phyloP scores from a whole-genome alignment of 2,888 invertebrate species.

The Neoscelio sp. region DNA sequence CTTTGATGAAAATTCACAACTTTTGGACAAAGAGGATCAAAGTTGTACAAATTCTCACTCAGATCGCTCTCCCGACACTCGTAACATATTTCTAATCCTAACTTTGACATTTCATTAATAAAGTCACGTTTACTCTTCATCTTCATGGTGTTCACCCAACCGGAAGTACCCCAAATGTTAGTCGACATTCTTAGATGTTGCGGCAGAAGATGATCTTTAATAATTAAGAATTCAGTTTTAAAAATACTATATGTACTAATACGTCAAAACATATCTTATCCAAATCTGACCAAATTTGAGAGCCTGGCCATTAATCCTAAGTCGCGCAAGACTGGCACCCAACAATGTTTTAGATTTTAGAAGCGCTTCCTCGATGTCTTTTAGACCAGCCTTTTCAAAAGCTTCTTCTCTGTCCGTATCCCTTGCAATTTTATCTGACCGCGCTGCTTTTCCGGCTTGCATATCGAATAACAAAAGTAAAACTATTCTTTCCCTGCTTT shows the following conservation, averaged over 20 bases:
- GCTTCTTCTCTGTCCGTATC: constrained; percentile 70
- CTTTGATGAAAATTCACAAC: constrained; percentile 85
- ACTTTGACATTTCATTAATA: constrained; percentile 82
- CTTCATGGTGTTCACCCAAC: constrained; percentile 92
- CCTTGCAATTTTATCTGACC: constrained; percentile 69
- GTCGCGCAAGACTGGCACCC: constrained; percentile 90
- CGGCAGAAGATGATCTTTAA: constrained; percentile 87
- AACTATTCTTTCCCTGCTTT: constrained; percentile 82
- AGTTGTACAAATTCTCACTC: constrained; percentile 83
- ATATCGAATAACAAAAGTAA: constrained; percentile 89
- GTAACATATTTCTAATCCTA: constrained; percentile 83
- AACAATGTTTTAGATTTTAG: constrained; percentile 88
- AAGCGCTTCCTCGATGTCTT: constrained; percentile 86
- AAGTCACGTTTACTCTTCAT: constrained; percentile 84
- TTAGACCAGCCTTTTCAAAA: constrained; percentile 77
- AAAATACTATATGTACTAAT: too few species aligned
- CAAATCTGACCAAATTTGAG: constrained; percentile 84
- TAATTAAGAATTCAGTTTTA: background rate
- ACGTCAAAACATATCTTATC: too few species aligned
- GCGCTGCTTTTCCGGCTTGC: constrained; percentile 86
- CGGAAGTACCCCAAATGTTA: constrained; percentile 86
- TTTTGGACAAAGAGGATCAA: constrained; percentile 86
- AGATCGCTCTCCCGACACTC: constrained; percentile 75
- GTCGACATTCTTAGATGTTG: constrained; percentile 87
- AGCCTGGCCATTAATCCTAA: constrained; percentile 90